Evolutionary conservation across 2,888 invertebrate species (phyloP), one percentile per base, ranked within the genome.

Genomic region (Scaptomyza flava): DNA sequence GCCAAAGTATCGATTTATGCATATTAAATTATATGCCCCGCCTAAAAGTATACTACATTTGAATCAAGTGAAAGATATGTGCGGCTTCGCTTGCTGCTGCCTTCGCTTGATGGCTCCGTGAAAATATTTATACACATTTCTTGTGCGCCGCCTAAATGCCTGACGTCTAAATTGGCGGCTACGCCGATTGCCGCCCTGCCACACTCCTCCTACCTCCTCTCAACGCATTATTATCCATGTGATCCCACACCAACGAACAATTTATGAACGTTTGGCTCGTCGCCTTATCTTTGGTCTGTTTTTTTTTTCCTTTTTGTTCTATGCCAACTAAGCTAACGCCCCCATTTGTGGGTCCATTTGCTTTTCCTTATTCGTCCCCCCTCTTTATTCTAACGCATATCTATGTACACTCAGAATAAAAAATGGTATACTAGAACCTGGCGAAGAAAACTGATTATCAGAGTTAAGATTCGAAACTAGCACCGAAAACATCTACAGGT

Each of bases 1-100:
- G 59, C 46, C 56, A 83, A 73, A 77, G 77, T 87, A 90, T 89
- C 84, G 89, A 90, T 89, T 88, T 89, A 81, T 89, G 87, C 83
- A 85, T 87, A 88, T 89, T 88, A 83, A 90, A 89, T 89, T 89
- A 85, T 87, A 79, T 72, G 68, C 77, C 65, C 70, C 77, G 63
- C 68, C 72, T 72, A 64, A 70, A 68, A 79, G 61, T 50, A 68
- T 74, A 63, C 36, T 74, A 59, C 36, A 61, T 54, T 71, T 63
- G 59, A 60, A 75, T 60, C 53, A 31, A 68, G 56, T 54, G 47
- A 30, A 53, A 64, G 23, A 11, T 51, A 17, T 17, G 17, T 17
- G 17, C 17, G 17, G 17, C 17, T 17, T n/a, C n/a, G n/a, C n/a
- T n/a, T n/a, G n/a, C n/a, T 1, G 17, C 20, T 30, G 61, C 3